Base-by-base conservation (phyloP, 2,113 vertebrate genomes). In the Ibidorhyncha struthersii region DNA sequence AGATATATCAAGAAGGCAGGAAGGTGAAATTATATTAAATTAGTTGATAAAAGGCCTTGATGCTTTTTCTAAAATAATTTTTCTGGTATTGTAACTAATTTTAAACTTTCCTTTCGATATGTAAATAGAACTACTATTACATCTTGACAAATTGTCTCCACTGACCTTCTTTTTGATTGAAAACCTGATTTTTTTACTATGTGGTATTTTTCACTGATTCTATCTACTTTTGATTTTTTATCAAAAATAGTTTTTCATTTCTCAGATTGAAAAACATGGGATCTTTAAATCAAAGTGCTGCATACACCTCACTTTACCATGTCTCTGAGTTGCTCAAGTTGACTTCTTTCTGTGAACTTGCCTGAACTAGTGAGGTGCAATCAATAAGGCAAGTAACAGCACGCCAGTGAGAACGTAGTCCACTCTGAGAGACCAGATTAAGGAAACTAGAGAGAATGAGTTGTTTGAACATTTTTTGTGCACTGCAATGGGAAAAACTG, bases 191-290 rank as follows among this genome's bases (percentile, higher is more conserved):
- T 7, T 53, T 55, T 58, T 71, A 34, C 15, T 32, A 10, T 62
- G 20, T 66, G 12, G 3, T 38, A 27, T 53, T 88, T 90, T 85
- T 76, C n/a, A 50, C 18, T 80, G 62, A 41, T 90, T 76, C 22
- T 40, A 55, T 7, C 36, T 82, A 38, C 13, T 50, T 79, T 63
- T 25, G 2, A 3, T 25, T 52, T 36, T 61, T 34, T 34, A 18
- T 69, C 19, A 2, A 67, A 79, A 86, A 30, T 25, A 30, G 7
- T 21, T 79, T 79, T 82, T 72, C 14, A 7, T 5, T 67, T 85
- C 53, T 72, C 16, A 18, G 6, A 15, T 22, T 41, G 32, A 88
- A 80, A 76, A 32, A 13, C 0, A 0, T 38, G 8, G 7, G 6
- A 2, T 30, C 32, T 76, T 79, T n/a, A 74, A 71, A 82, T 55